phyloP scores from a whole-genome alignment of 2,797 vertebrate genomes.

The Catamblyrhynchus diadema region DNA sequence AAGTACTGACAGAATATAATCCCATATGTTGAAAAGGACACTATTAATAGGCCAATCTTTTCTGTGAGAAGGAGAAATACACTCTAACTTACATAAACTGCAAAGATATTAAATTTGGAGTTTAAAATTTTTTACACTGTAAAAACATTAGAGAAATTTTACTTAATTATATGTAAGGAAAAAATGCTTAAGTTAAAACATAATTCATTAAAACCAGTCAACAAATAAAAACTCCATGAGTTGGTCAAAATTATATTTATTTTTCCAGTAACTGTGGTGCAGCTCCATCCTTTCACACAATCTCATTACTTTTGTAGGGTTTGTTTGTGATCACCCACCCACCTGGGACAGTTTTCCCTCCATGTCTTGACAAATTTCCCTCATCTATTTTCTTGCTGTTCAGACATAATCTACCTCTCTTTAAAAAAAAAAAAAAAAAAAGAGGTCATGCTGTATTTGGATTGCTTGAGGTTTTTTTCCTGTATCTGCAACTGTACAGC shows the following conservation, averaged over 20 bases:
- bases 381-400: background rate
- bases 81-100: background rate
- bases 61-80: background rate
- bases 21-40: conserved; percentile 29
- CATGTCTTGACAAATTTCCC: background rate
- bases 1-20: conserved; percentile 48
- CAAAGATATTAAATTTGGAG: background rate
- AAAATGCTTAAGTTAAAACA: background rate
- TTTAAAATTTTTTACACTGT: background rate
- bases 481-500: background rate
- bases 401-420: background rate
- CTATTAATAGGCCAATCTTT: conserved; percentile 49
- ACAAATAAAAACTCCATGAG: background rate
- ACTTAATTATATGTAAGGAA: background rate
- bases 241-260: background rate
- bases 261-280: background rate
- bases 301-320: background rate
- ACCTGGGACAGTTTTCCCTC: background rate
- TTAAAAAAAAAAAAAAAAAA: background rate
- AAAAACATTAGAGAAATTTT: background rate
- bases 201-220: background rate
- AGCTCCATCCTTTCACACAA: background rate
- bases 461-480: background rate
- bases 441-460: background rate
- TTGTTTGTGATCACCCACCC: background rate